Percentiles rank a stretch among this genome's conserved stretches.
phyloP scores from a whole-genome alignment of 2,113 vertebrate species.

The Quiscalus mexicanus region DNA sequence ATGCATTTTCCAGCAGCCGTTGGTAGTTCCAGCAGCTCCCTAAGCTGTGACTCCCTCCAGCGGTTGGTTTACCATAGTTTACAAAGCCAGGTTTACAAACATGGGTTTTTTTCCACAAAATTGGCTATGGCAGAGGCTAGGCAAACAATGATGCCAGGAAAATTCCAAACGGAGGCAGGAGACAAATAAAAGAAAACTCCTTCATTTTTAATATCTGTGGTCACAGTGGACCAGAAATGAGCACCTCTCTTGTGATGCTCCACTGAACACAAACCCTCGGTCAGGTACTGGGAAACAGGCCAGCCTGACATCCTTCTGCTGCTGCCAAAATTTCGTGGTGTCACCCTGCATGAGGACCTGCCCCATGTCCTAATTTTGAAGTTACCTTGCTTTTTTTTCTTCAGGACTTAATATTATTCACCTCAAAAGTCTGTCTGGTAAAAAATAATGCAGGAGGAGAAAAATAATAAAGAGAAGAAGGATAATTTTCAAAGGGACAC shows the following conservation, averaged over 20 bases:
- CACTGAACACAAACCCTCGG: neutral
- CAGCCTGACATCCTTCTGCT: neutral
- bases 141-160: neutral
- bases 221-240: neutral
- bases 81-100: neutral
- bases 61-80: neutral
- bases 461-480: neutral
- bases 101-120: neutral
- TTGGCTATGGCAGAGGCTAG: neutral
- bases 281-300: neutral
- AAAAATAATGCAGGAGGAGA: neutral
- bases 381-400: neutral
- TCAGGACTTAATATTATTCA: neutral
- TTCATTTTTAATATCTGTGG: neutral
- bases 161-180: neutral
- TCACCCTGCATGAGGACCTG: neutral
- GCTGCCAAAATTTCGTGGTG: neutral
- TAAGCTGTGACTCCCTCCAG: slow-evolving; percentile 62
- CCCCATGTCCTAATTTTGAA: neutral
- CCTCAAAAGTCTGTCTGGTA: neutral
- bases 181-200: neutral
- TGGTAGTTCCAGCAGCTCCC: slow-evolving; percentile 4
- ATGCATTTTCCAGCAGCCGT: neutral
- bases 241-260: accelerated
- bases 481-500: neutral